Evolutionary conservation across 2,797 vertebrate genomes (phyloP), one percentile per base, ranked within the genome.

Genomic region (Picus viridis): DNA sequence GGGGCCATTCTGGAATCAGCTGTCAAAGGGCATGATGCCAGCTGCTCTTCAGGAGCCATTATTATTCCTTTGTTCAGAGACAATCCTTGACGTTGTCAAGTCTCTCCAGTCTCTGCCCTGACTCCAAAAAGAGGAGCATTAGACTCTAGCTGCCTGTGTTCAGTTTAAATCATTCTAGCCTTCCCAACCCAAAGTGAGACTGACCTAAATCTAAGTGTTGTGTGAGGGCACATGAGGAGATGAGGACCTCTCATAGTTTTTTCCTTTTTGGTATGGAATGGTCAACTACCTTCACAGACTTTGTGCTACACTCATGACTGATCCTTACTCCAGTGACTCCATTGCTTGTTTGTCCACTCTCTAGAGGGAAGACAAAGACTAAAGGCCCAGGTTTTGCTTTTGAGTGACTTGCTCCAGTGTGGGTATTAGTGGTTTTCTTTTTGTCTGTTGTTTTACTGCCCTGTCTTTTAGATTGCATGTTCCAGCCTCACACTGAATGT

Each of bases 1-100:
- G 86, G 43, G 34, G 7, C 63, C 79, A 51, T 86, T 94, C 85
- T 95, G 67, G 70, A 89, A 72, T 75, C 58, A 34, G 24, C 57
- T 91, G 68, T 94, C 56, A 90, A 64, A 92, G 26, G 63, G 17
- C 82, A 49, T 29, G 82, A 67, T 92, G 76, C 39, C 78, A 67
- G 12, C 43, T 86, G 53, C 59, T 87, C 87, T 24, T 4, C 59
- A 45, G 67, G 59, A 81, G 13, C 49, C 12, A 1, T 87, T 90
- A 26, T 67, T 90, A 72, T 69, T 80, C 65, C 39, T 83, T 78
- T 85, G 64, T 75, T 83, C 70, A 41, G 32, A 91, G 78, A 83
- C n/a, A 90, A 20, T 74, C 62, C 54, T 79, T 82, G 73, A 79
- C 45, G 7, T 73, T 56, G 49, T 86, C 39, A 83, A 53, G 36